A percentile compares a stretch with the other conserved stretches of the same genome.
Conservation (phyloP, 2,797 vertebrate species). For the Sciurus vulgaris region DNA sequence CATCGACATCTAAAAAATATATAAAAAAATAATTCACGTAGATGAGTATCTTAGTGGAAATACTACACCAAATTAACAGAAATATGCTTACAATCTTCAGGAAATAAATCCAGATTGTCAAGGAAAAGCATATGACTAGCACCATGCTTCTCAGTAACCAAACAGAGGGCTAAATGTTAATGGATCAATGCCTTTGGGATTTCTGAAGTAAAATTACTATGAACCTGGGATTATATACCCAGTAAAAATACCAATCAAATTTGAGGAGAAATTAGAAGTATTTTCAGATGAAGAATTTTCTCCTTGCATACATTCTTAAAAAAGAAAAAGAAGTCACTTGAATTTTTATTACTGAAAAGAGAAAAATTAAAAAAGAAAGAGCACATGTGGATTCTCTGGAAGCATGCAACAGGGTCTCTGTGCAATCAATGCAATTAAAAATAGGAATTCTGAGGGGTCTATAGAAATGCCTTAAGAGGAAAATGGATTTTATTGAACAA, state of each 20-base stretch:
- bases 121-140: not conserved
- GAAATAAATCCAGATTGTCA: not conserved
- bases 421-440: not conserved
- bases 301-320: not conserved
- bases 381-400: not conserved
- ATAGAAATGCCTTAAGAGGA: conserved; percentile 5
- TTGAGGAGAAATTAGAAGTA: not conserved
- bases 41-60: not conserved
- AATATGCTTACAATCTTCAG: not conserved
- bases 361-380: not conserved
- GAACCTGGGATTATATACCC: not conserved
- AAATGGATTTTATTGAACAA: not conserved
- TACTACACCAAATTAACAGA: not conserved
- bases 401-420: not conserved
- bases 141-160: not conserved
- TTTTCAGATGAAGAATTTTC: conserved; percentile 19
- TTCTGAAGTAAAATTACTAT: not conserved
- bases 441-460: not conserved
- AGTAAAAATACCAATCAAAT: conserved; percentile 23
- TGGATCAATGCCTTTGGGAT: not conserved
- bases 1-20: too few species aligned
- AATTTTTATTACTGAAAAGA: not conserved
- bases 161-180: not conserved
- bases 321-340: not conserved
- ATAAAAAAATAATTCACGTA: not conserved